Evolutionary conservation across 2,113 vertebrate species (phyloP), one percentile per base, ranked within the genome.

Genomic region (Mugil cephalus): DNA sequence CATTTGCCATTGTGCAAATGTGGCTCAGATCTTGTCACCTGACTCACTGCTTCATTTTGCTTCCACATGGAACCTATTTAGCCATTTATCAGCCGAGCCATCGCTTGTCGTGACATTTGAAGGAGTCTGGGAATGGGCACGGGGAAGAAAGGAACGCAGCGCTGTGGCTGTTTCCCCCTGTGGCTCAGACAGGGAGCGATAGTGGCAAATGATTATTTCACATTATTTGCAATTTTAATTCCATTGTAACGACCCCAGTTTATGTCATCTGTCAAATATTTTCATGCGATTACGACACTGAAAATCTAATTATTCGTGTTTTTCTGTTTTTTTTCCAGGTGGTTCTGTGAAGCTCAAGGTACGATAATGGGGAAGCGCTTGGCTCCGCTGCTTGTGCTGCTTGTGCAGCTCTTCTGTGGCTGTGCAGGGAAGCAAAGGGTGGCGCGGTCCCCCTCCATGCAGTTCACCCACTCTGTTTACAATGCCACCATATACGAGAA

Each of bases 401-500:
- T 96, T 42, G 82, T 94, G 87, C 95, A 96, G 85, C 93, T 93
- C 66, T 91, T 96, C 87, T 95, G 92, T 87, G 91, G 94, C 77
- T 90, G 94, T 77, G 79, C 91, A 74, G 95, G 90, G 84, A 94
- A 92, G 91, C 94, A 93, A 71, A 93, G 93, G 86, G 90, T 81
- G 67, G 90, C 86, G 54, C 87, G 90, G 67, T 82, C 68, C 3
- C 38, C 89, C 54, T 61, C 93, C 77, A 88, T 96, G 91, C 96
- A 94, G 9, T 99, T 99, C 90, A 97, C 97, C 1, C 94, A 95
- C 72, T 78, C 86, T 69, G 91, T 95, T 77, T 99, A 99, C 93
- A 96, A 98, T 43, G 94, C 97, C 88, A 98, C 96, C 39, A 96
- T 99, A 80, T 97, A 96, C 1, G 98, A 99, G 88, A 99, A 99